Evolutionary conservation across 2,888 invertebrate genomes (phyloP).

Genomic region (Eristalinus sepulchralis): DNA sequence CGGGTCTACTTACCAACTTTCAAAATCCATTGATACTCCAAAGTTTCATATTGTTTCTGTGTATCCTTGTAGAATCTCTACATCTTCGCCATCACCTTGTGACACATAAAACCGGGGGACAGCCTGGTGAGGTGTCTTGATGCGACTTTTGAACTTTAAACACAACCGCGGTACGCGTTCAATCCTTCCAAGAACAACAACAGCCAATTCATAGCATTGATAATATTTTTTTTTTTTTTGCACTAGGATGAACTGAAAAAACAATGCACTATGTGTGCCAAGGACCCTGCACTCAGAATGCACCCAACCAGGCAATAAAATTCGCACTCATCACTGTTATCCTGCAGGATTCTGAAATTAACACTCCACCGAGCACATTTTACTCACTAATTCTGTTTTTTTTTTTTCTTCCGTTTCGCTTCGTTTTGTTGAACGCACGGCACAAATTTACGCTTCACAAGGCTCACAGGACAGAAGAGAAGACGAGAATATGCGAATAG

Average conservation of each 20-base stretch:
- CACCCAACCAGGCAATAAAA: conserved; percentile 10
- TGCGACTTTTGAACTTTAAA: background rate
- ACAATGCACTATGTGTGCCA: conserved; percentile 6
- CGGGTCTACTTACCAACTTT: conserved; percentile 19
- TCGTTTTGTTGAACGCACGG: background rate
- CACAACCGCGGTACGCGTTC: conserved; percentile 2
- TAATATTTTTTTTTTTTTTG: too few species aligned
- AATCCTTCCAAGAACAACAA: background rate
- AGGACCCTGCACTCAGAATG: conserved; percentile 48
- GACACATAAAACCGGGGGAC: background rate
- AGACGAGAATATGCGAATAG: conserved; percentile 55
- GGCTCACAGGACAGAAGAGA: background rate
- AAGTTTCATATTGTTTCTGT: background rate
- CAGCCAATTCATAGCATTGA: too few species aligned
- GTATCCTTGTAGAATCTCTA: conserved; percentile 26
- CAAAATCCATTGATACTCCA: conserved; percentile 35
- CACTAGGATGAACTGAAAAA: background rate
- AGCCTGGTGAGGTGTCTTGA: background rate
- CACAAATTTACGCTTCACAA: background rate
- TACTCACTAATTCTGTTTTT: background rate
- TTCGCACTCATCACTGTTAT: background rate
- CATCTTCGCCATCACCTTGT: background rate
- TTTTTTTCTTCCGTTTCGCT: background rate
- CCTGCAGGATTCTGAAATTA: background rate
- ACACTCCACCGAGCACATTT: background rate